A percentile compares a stretch with the other conserved stretches of the same genome.
Evolutionary conservation across 1,140 invertebrate genomes (phyloP).

Genomic region (Homarus americanus): DNA sequence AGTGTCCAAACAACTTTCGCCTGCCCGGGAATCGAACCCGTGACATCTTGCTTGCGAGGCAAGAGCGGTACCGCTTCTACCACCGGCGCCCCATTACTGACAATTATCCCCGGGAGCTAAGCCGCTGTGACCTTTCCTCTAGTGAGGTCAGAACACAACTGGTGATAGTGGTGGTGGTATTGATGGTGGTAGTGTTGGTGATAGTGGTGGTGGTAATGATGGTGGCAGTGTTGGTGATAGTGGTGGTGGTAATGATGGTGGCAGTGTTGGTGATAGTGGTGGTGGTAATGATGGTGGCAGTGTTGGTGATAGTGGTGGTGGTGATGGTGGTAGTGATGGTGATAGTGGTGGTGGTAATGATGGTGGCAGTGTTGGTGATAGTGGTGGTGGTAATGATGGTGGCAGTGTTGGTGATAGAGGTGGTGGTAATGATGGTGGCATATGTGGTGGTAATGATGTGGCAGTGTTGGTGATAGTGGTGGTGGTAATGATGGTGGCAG

Average conservation of each 20-base stretch:
- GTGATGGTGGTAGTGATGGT: background rate
- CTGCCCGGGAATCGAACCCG: no score
- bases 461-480: background rate
- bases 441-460: background rate
- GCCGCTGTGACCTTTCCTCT: background rate
- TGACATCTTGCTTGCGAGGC: no score
- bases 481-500: background rate
- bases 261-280: background rate
- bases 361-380: background rate
- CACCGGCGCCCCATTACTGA: background rate
- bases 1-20: no score
- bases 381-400: background rate
- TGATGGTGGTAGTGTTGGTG: slow-evolving; percentile 8
- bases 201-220: background rate
- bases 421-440: background rate
- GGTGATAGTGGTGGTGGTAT: background rate
- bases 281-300: background rate
- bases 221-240: background rate
- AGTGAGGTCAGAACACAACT: background rate
- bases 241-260: slow-evolving; percentile 6
- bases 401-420: background rate
- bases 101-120: background rate
- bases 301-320: background rate
- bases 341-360: background rate
- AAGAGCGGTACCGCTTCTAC: background rate